Evolutionary conservation across 2,797 vertebrate genomes (phyloP).

Genomic region (Chromobotia macracanthus): DNA sequence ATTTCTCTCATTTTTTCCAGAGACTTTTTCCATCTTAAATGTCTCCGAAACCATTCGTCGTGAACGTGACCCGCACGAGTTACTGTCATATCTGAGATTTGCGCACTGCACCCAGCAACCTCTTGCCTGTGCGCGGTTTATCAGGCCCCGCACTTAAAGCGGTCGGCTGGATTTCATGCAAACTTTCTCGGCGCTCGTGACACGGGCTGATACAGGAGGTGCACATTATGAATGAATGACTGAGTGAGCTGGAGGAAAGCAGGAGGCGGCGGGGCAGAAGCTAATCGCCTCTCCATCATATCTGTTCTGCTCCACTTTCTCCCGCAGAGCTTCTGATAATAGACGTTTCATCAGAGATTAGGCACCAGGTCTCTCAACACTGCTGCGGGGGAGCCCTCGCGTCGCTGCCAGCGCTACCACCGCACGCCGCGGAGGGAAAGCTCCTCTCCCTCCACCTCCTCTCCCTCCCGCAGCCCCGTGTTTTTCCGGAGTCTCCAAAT

Average conservation of each 20-base stretch:
- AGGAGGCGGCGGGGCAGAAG: constrained; percentile 83
- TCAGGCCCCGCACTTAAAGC: constrained; percentile 36
- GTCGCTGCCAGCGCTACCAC: constrained; percentile 46
- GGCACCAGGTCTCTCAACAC: constrained; percentile 68
- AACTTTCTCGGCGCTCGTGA: constrained; percentile 27
- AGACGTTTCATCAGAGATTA: constrained; percentile 84
- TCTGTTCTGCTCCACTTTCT: constrained; percentile 86
- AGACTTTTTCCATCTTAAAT: not conserved
- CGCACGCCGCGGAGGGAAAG: constrained; percentile 39
- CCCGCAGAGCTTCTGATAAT: constrained; percentile 81
- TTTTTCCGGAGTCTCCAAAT: constrained; percentile 49
- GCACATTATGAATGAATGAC: constrained; percentile 48
- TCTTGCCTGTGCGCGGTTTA: constrained; percentile 25
- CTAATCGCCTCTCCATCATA: constrained; percentile 88
- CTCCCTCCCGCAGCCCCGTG: constrained; percentile 47
- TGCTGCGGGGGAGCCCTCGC: constrained; percentile 40
- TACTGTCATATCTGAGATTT: constrained; percentile 23
- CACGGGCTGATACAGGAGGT: constrained; percentile 47
- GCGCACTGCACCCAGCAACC: constrained; percentile 15
- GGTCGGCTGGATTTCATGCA: constrained; percentile 45
- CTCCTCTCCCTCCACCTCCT: constrained; percentile 15
- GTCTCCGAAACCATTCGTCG: constrained; percentile 11
- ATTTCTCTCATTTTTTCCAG: too few species aligned
- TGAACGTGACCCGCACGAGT: not conserved
- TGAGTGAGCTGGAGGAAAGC: constrained; percentile 62